These are phyloP conservation scores for Tangara arthus DNA, from an alignment of 2,797 vertebrate species.

Conservation along the genomic window DNA sequence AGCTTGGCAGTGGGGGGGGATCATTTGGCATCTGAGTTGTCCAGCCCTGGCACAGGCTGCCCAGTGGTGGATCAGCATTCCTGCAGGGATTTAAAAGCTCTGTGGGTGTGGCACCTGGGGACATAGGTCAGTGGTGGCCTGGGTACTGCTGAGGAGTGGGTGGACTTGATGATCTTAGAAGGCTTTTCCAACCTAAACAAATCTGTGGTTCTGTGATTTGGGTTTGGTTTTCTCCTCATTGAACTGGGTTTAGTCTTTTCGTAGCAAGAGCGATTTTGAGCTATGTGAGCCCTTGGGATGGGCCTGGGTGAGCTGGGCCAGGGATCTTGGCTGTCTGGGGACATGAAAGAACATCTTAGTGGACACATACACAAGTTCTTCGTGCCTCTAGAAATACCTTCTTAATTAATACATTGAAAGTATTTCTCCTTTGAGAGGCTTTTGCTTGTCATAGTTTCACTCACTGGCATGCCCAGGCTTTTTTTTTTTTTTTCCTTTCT, in stretches of 20 bases:
- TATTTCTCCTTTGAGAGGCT: background rate
- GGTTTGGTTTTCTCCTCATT: background rate
- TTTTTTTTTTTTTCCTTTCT: background rate
- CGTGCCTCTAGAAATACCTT: background rate
- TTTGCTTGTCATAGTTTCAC: background rate
- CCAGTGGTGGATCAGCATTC: background rate
- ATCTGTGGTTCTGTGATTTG: background rate
- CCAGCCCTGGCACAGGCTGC: background rate
- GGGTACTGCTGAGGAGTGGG: background rate
- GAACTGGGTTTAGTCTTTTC: background rate
- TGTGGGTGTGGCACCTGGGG: background rate
- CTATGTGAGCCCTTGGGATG: background rate
- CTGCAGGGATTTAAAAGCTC: background rate
- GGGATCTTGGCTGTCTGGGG: background rate
- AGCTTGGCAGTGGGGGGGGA: rapidly evolving
- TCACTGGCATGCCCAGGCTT: background rate
- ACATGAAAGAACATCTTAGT: background rate
- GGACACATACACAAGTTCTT: background rate
- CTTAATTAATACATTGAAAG: background rate
- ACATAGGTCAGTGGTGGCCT: too few relatives aligned
- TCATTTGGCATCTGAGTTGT: background rate
- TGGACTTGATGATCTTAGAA: background rate
- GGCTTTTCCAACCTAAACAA: background rate
- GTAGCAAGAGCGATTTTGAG: rapidly evolving
- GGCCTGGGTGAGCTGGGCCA: background rate